phyloP scores from a whole-genome alignment of 2,113 vertebrate genomes.

The Anas platyrhynchos region DNA sequence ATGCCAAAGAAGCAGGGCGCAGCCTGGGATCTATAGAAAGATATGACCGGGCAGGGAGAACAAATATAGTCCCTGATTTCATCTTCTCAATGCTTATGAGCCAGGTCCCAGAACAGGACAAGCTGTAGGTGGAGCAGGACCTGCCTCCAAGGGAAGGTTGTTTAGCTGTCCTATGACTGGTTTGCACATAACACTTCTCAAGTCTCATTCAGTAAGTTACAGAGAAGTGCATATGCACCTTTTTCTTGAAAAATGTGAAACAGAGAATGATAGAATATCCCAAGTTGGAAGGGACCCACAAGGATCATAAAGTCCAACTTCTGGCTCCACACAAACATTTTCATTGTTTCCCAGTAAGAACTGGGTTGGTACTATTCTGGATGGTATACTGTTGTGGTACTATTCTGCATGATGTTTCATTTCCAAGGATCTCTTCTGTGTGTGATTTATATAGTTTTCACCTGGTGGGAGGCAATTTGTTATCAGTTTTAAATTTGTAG shows the following conservation, averaged over 20 bases:
- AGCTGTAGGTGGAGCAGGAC: not conserved
- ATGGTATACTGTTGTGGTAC: not conserved
- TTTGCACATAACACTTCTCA: not conserved
- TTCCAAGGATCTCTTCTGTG: not conserved
- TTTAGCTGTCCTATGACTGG: not conserved
- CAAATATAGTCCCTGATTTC: slow-evolving; percentile 63
- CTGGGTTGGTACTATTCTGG: accelerated
- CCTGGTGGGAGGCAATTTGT: not conserved
- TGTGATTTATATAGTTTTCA: not conserved
- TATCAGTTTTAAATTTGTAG: not conserved
- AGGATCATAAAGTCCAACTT: not conserved
- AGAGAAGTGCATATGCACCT: not conserved
- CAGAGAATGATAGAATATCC: not conserved
- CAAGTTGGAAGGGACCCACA: not conserved
- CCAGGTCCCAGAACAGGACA: not conserved
- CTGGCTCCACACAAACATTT: not conserved
- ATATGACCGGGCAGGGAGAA: not conserved
- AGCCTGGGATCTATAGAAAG: slow-evolving; percentile 42
- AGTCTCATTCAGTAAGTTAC: no score
- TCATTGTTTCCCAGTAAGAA: not conserved
- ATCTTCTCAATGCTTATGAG: not conserved
- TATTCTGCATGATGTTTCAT: not conserved
- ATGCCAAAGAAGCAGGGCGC: slow-evolving; percentile 23
- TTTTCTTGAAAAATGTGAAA: not conserved
- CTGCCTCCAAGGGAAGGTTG: not conserved